Evolutionary conservation across 1,140 invertebrate genomes (phyloP).

Genomic region (Penaeus japonicus): DNA sequence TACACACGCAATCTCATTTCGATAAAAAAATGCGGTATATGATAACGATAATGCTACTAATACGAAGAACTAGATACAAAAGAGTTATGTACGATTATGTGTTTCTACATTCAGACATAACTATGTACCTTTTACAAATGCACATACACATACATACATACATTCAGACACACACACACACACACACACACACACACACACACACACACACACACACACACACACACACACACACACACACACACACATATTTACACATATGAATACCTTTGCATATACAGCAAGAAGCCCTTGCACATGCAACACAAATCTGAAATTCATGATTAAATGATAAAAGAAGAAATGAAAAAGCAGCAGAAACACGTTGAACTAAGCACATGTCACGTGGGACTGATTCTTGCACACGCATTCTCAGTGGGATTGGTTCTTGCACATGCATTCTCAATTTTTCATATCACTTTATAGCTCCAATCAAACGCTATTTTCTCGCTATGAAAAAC

Average conservation of each 20-base stretch:
- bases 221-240: neutral
- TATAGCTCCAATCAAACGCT: no score
- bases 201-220: neutral
- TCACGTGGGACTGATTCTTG: no score
- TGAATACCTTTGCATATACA: neutral
- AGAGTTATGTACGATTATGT: neutral
- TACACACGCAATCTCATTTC: no score
- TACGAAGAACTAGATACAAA: no score
- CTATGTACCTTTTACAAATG: neutral
- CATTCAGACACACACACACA: neutral
- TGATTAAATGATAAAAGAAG: neutral
- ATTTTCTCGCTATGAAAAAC: no score
- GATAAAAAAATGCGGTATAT: no score
- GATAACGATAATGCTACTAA: no score
- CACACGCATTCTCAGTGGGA: no score
- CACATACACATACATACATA: neutral
- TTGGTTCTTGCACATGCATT: no score
- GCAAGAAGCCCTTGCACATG: neutral
- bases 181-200: neutral
- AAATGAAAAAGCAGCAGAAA: neutral
- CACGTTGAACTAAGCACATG: no score
- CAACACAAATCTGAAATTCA: neutral
- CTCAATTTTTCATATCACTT: no score
- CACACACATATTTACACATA: neutral
- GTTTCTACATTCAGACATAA: neutral